These are phyloP conservation scores for Drosophila quasianomalipes DNA, from an alignment of 2,888 invertebrate species.

Conservation along the genomic window DNA sequence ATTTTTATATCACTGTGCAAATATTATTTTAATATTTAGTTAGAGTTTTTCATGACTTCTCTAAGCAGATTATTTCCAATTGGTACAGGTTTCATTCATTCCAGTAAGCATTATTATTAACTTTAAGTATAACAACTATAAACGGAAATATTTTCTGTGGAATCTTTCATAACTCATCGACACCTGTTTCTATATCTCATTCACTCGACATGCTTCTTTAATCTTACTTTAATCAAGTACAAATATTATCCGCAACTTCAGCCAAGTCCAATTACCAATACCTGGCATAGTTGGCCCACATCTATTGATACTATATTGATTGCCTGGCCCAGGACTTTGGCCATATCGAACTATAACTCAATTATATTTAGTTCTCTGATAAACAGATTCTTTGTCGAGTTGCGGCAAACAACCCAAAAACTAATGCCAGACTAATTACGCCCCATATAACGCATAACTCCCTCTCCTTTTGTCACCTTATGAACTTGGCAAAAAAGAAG, in stretches of 20 bases:
- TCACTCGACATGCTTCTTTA: neutral
- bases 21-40: neutral
- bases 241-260: neutral
- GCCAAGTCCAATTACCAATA: neutral
- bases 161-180: neutral
- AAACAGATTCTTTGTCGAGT: slow-evolving; percentile 1
- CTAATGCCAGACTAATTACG: slow-evolving; percentile 42
- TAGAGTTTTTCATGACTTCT: neutral
- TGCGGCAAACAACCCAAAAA: slow-evolving; percentile 10
- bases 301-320: slow-evolving; percentile 8
- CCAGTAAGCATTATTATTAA: neutral
- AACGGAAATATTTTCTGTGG: neutral
- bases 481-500: slow-evolving; percentile 2
- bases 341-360: slow-evolving; percentile 17
- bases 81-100: neutral
- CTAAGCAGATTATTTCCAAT: neutral
- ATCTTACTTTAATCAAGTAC: neutral
- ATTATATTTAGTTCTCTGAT: slow-evolving; percentile 19
- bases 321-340: neutral
- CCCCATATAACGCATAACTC: slow-evolving; percentile 21
- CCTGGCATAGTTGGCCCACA: neutral
- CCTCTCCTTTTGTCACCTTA: slow-evolving; percentile 16
- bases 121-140: neutral
- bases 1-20: neutral
- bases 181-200: neutral